These are phyloP conservation scores for Euplexia lucipara DNA, from an alignment of 2,888 invertebrate species.

Conservation along the genomic window DNA sequence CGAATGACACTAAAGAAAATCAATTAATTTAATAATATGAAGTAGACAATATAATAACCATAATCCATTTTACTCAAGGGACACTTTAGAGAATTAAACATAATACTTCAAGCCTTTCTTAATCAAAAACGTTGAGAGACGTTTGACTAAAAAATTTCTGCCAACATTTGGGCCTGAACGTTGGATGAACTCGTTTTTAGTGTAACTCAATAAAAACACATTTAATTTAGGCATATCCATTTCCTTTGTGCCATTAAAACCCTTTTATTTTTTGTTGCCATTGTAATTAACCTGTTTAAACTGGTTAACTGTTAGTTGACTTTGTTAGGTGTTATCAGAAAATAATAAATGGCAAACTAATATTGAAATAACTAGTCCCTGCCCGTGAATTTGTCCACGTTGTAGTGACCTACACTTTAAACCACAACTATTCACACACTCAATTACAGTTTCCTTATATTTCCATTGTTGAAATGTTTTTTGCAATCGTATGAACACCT, in stretches of 20 bases:
- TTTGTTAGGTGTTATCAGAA: not conserved
- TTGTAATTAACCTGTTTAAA: constrained; percentile 6
- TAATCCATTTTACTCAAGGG: not conserved
- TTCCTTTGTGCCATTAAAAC: not conserved
- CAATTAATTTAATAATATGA: not conserved
- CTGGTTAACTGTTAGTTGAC: not conserved
- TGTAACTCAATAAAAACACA: constrained; percentile 1
- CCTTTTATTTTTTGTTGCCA: constrained; percentile 11
- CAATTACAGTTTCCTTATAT: no score
- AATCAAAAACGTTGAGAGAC: not conserved
- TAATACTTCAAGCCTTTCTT: constrained; percentile 5
- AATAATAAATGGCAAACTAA: not conserved
- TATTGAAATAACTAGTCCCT: no score
- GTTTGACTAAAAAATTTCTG: constrained; percentile 1
- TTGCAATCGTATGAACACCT: no score
- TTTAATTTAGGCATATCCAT: constrained; percentile 13
- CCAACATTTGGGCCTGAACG: constrained; percentile 2
- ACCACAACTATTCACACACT: no score
- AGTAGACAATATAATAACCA: not conserved
- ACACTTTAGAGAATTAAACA: constrained; percentile 15
- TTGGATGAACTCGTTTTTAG: not conserved
- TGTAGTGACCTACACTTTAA: no score
- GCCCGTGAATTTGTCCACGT: no score
- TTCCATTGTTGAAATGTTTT: no score
- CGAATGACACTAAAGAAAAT: no score